A percentile compares a stretch with the other conserved stretches of the same genome.
Conservation (phyloP, 1,140 invertebrate species). For the Drosophila rhopaloa region DNA sequence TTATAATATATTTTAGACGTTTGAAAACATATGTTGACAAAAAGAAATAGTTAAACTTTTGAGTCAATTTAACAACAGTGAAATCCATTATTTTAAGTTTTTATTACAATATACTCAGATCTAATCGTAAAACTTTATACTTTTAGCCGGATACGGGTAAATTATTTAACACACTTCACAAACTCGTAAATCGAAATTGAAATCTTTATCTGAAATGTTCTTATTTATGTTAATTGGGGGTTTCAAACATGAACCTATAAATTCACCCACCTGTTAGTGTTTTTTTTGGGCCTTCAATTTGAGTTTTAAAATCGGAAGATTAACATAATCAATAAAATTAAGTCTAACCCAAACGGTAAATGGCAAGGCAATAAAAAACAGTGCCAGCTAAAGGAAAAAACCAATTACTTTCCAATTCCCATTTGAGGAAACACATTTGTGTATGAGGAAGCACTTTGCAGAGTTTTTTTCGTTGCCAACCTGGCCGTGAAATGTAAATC, state of each 20-base stretch:
- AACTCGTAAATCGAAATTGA: neutral
- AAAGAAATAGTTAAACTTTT: neutral
- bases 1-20: too few species aligned
- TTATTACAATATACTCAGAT: neutral
- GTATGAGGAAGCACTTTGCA: slow-evolving; percentile 32
- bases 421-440: slow-evolving; percentile 27
- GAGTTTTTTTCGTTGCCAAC: slow-evolving; percentile 24
- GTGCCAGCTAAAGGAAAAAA: neutral
- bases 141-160: slow-evolving; percentile 1
- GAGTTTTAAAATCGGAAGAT: slow-evolving; percentile 5
- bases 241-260: neutral
- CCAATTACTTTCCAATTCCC: slow-evolving; percentile 18
- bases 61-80: neutral
- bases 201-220: slow-evolving; percentile 7
- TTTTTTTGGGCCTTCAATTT: neutral
- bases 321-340: slow-evolving; percentile 27
- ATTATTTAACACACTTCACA: slow-evolving; percentile 3
- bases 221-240: neutral
- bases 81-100: neutral
- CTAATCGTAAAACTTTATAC: neutral
- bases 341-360: neutral
- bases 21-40: neutral
- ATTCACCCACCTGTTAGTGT: slow-evolving; percentile 9
- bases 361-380: neutral
- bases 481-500: slow-evolving; percentile 73